A percentile compares a stretch with the other conserved stretches of the same genome.
These are phyloP conservation scores for Oikopleura albicans DNA, from an alignment of 23 tunicate species.

Conservation along the genomic window DNA sequence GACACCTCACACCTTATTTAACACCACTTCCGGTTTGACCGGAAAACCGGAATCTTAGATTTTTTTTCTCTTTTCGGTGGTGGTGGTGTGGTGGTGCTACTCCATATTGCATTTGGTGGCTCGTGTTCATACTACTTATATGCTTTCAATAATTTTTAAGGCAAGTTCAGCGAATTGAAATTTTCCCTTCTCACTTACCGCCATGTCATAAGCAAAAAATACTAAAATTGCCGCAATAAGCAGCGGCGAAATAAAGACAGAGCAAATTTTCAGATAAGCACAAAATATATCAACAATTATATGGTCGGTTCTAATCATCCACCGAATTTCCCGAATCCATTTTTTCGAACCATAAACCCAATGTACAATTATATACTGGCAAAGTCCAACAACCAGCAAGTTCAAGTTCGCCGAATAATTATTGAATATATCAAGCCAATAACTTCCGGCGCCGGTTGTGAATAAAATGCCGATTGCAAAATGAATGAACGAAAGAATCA, in stretches of 20 bases:
- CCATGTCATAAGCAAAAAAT: not conserved
- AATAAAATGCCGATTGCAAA: slow-evolving; percentile 51
- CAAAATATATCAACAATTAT: not conserved
- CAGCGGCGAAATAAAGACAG: not conserved
- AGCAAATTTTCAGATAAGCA: not conserved
- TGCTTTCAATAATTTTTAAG: too few relatives aligned
- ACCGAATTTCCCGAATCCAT: not conserved
- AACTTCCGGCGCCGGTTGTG: slow-evolving; percentile 56
- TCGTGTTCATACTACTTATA: too few relatives aligned
- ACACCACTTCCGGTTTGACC: too few relatives aligned
- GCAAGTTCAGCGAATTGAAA: too few relatives aligned
- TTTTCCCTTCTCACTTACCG: not conserved
- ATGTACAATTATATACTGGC: not conserved
- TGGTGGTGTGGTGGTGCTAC: too few relatives aligned
- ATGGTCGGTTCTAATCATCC: not conserved
- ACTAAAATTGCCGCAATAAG: not conserved
- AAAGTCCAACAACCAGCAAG: slow-evolving; percentile 55
- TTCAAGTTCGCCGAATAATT: slow-evolving; percentile 66
- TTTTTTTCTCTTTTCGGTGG: too few relatives aligned
- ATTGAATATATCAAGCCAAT: slow-evolving; percentile 82
- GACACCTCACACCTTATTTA: too few relatives aligned
- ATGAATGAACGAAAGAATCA: not conserved
- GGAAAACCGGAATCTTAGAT: too few relatives aligned
- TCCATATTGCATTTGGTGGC: too few relatives aligned
- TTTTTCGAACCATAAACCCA: not conserved